Evolutionary conservation across 2,113 vertebrate genomes (phyloP).

Genomic region (Eurystomus gularis): DNA sequence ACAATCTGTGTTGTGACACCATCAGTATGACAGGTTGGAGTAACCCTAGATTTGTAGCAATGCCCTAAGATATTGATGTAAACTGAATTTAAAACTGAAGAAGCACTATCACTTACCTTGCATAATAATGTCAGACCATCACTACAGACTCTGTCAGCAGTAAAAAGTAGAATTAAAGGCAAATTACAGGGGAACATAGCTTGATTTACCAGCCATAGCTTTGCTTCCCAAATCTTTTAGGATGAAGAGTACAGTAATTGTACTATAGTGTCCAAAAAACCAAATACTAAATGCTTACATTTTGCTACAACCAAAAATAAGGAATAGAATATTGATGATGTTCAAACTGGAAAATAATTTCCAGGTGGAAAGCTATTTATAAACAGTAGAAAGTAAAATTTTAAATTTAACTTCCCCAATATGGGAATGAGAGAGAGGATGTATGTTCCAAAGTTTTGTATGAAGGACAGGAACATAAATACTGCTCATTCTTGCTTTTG

Average conservation of each 20-base stretch:
- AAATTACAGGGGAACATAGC: not conserved
- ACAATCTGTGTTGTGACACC: not conserved
- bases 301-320: not conserved
- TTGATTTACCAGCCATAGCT: not conserved
- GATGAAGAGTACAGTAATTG: not conserved
- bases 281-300: not conserved
- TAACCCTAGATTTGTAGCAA: not conserved
- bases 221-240: not conserved
- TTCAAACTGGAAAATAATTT: not conserved
- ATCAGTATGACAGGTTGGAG: not conserved
- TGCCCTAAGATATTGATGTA: not conserved
- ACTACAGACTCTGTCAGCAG: not conserved
- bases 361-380: not conserved
- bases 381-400: not conserved
- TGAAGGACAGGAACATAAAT: not conserved
- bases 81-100: not conserved
- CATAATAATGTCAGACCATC: not conserved
- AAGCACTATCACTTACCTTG: not conserved
- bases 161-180: not conserved
- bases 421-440: not conserved
- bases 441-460: not conserved
- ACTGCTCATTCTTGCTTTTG: not conserved
- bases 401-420: not conserved
- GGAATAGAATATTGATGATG: not conserved
- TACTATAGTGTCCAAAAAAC: not conserved